Evolutionary conservation across 1,140 invertebrate genomes (phyloP), one percentile per base, ranked within the genome.

Genomic region (Coenobita brevimanus): DNA sequence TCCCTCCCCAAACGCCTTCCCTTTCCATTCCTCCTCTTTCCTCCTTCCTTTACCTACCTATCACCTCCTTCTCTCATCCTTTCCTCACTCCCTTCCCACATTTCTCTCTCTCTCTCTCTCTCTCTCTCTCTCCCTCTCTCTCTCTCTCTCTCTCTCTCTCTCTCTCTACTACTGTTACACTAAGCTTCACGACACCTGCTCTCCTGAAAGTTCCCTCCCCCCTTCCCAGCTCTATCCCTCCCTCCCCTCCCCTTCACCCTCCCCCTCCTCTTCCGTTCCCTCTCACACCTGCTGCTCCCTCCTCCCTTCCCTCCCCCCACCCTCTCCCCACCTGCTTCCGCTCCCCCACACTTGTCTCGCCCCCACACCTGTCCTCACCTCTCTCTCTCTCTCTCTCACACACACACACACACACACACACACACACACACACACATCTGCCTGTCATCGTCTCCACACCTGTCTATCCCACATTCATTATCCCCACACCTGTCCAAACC

Each of bases 111-210:
- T 15, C 3, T 17, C 24, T 33, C 4, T 69, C 67, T 15, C 67
- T 36, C n/a, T 15, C 15, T 30, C 33, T 17, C 67, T 30, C 67
- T 8, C 67, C 33, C 67, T 71, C 1, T 71, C 0, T 71, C 3
- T 27, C 67, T 36, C 67, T 17, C 2, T 17, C 3, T 17, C 4
- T 3, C 17, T 33, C 60, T 27, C 21, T 50, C 41, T n/a, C 33
- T 38, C 79, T 46, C 13, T 21, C 60, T 33, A 38, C 17, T 17
- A n/a, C n/a, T n/a, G n/a, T n/a, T n/a, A n/a, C n/a, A n/a, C n/a
- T n/a, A 81, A 81, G 78, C 57, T 81, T 62, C 57, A 81, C 33
- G 78, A 69, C 80, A 82, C 80, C 64, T 69, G 64, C 80, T 82
- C 80, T 62, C 76, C 54, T 27, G 43, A 50, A 27, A 30, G 43